phyloP scores from a whole-genome alignment of 2,888 invertebrate genomes.

The Atrina japonica region DNA sequence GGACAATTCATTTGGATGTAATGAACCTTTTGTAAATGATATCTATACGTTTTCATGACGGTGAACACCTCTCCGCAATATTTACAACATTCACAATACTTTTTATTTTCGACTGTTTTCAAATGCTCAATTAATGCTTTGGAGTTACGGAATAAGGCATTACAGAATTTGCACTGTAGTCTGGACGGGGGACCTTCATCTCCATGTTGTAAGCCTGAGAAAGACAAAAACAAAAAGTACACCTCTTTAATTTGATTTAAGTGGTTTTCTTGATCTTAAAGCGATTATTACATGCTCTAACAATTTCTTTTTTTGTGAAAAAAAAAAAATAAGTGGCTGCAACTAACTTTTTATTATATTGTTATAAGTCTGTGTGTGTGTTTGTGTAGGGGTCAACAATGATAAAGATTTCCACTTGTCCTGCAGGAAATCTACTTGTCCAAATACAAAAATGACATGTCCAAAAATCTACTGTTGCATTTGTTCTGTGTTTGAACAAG shows the following conservation, averaged over 20 bases:
- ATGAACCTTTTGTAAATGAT: slow-evolving; percentile 1
- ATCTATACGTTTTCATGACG: not conserved
- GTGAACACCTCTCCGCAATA: slow-evolving; percentile 7
- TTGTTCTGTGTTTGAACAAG: too few species aligned
- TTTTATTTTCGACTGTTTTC: not conserved
- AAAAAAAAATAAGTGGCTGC: too few species aligned
- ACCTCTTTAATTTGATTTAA: not conserved
- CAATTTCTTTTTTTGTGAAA: too few species aligned
- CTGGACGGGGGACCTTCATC: not conserved
- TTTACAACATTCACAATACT: not conserved
- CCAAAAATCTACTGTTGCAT: too few species aligned
- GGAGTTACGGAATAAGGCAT: not conserved
- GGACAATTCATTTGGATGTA: slow-evolving; percentile 1
- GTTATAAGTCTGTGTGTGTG: too few species aligned
- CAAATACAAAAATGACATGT: too few species aligned
- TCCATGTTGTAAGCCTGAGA: not conserved
- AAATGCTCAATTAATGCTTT: not conserved
- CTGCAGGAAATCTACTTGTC: too few species aligned
- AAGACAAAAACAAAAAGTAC: slow-evolving; percentile 2
- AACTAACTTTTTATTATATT: too few species aligned
- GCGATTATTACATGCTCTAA: too few species aligned
- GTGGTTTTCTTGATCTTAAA: not conserved
- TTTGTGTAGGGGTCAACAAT: too few species aligned
- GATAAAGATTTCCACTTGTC: too few species aligned
- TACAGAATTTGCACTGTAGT: not conserved